These are phyloP conservation scores for Erebia ligea DNA, from an alignment of 2,888 invertebrate species.

Conservation along the genomic window DNA sequence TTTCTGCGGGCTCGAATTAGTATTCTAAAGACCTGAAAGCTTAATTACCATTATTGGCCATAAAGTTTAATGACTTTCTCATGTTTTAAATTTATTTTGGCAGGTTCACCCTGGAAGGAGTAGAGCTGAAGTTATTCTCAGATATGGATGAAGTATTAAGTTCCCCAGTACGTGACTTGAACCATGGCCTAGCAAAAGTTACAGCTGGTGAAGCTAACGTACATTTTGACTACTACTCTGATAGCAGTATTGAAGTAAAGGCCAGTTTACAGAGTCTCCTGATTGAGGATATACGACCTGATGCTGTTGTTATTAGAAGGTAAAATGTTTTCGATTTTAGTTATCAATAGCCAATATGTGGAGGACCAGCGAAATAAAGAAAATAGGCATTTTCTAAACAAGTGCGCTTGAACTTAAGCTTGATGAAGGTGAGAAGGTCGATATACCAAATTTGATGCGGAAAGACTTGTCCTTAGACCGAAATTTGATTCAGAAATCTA, in stretches of 20 bases:
- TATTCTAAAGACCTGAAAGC: neutral
- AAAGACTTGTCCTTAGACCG: no score
- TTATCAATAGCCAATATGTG: no score
- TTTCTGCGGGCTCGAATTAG: no score
- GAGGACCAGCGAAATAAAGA: no score
- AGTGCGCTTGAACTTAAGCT: no score
- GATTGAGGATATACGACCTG: slow-evolving; percentile 89
- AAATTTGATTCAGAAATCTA: no score
- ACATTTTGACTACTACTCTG: slow-evolving; percentile 86
- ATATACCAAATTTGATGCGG: no score
- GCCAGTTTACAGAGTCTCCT: slow-evolving; percentile 87
- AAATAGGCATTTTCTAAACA: no score
- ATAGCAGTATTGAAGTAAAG: slow-evolving; percentile 87
- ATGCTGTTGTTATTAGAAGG: slow-evolving; percentile 84
- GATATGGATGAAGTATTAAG: slow-evolving; percentile 89
- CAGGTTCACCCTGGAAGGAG: slow-evolving; percentile 86
- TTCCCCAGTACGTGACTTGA: slow-evolving; percentile 88
- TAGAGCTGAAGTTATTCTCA: slow-evolving; percentile 87
- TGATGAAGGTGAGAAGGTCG: no score
- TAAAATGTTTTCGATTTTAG: slow-evolving; percentile 49
- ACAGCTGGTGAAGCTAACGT: slow-evolving; percentile 87
- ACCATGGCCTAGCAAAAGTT: slow-evolving; percentile 87
- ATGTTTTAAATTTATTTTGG: slow-evolving; percentile 8
- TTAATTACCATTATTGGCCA: neutral
- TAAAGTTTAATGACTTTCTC: neutral